phyloP scores from a whole-genome alignment of 2,113 vertebrate genomes.

The Pampusana beccarii region DNA sequence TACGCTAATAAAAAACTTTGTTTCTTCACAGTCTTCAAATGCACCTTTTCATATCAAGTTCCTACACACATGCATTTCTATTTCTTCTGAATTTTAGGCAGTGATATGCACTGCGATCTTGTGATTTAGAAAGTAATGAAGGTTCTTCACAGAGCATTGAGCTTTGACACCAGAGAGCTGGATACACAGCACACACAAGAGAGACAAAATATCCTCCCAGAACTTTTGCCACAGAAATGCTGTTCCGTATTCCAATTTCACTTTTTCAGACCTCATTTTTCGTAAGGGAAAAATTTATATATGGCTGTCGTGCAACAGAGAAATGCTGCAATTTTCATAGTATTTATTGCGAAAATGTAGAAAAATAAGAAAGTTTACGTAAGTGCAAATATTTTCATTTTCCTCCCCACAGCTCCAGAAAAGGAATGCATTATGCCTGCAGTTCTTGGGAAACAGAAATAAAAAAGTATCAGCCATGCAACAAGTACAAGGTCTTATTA shows the following conservation, averaged over 20 bases:
- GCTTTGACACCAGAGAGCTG: background rate
- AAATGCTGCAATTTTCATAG: background rate
- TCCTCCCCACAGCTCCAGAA: background rate
- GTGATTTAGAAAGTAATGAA: background rate
- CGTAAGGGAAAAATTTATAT: background rate
- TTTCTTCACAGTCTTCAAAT: background rate
- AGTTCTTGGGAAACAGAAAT: background rate
- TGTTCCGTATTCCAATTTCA: background rate
- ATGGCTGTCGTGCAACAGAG: background rate
- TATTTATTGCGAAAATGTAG: background rate
- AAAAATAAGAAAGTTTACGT: background rate
- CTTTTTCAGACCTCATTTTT: background rate
- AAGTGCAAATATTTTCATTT: background rate
- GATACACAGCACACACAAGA: background rate
- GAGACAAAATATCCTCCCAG: background rate
- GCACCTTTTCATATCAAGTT: background rate
- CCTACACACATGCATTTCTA: background rate
- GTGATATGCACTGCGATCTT: background rate
- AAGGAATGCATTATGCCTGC: background rate
- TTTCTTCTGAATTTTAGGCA: background rate
- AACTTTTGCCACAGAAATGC: background rate
- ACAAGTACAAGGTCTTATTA: background rate
- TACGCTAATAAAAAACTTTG: background rate
- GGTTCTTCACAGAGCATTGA: background rate
- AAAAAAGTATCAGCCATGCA: background rate